Evolutionary conservation across 2,888 invertebrate species (phyloP).

Genomic region (Idaea biselata): DNA sequence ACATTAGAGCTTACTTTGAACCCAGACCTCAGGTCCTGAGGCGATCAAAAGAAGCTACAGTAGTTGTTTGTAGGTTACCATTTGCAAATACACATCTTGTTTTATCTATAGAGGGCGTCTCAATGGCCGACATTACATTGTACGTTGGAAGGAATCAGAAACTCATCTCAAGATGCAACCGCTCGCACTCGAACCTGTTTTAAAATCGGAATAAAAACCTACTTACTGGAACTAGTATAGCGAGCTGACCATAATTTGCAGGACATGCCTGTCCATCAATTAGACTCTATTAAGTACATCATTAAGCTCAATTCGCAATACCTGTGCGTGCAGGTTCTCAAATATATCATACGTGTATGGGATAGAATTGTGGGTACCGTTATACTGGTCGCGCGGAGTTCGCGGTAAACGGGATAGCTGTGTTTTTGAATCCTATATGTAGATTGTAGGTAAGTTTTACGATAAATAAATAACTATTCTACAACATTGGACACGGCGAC

Average conservation of each 20-base stretch:
- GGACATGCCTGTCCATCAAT: slow-evolving; percentile 19
- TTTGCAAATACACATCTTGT: too few species aligned
- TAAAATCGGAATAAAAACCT: not conserved
- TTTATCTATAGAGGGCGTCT: not conserved
- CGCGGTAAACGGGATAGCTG: slow-evolving; percentile 29
- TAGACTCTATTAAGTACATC: not conserved
- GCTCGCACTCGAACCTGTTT: not conserved
- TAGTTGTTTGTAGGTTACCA: too few species aligned
- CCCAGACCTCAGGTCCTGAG: too few species aligned
- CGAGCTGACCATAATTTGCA: slow-evolving; percentile 22
- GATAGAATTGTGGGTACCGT: slow-evolving; percentile 30
- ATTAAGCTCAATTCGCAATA: not conserved
- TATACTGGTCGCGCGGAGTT: slow-evolving; percentile 25
- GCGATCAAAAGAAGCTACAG: too few species aligned
- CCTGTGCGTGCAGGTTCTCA: slow-evolving; percentile 4
- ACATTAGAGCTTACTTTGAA: too few species aligned
- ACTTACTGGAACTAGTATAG: not conserved
- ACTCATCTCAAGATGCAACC: not conserved
- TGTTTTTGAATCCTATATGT: not conserved
- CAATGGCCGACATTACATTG: not conserved
- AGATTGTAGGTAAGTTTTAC: not conserved
- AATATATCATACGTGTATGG: slow-evolving; percentile 11
- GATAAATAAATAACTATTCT: too few species aligned
- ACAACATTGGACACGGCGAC: too few species aligned
- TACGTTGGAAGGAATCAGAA: not conserved